Conservation (phyloP, 2,797 vertebrate species). For the Chelonia mydas region DNA sequence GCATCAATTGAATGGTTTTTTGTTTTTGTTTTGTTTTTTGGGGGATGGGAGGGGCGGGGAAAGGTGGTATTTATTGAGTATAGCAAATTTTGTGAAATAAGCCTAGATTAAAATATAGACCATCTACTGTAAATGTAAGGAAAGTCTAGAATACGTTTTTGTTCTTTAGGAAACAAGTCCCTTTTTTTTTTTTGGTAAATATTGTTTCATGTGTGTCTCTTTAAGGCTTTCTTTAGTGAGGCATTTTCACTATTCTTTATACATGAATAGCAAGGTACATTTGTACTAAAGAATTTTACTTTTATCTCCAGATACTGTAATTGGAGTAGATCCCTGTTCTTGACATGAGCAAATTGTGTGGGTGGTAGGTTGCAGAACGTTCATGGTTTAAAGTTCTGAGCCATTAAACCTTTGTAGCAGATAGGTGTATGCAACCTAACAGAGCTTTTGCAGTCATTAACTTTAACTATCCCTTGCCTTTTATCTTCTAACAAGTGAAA, state of each 20-base stretch:
- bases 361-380: neutral
- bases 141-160: neutral
- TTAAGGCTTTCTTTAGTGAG: neutral
- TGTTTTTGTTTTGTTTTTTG: neutral
- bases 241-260: neutral
- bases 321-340: neutral
- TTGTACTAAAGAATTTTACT: neutral
- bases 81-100: neutral
- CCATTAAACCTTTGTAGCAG: neutral
- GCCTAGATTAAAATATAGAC: neutral
- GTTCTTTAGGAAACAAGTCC: neutral
- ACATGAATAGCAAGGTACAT: neutral
- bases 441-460: neutral
- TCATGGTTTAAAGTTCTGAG: neutral
- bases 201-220: neutral
- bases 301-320: neutral
- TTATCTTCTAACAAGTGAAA: neutral
- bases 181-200: neutral
- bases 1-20: neutral
- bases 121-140: neutral
- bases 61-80: neutral
- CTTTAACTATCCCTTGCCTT: neutral
- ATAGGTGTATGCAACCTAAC: neutral
- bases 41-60: no score
- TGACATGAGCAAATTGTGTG: neutral